Base-by-base conservation (phyloP, 1,140 invertebrate species). In the Trichomalopsis sarcophagae region DNA sequence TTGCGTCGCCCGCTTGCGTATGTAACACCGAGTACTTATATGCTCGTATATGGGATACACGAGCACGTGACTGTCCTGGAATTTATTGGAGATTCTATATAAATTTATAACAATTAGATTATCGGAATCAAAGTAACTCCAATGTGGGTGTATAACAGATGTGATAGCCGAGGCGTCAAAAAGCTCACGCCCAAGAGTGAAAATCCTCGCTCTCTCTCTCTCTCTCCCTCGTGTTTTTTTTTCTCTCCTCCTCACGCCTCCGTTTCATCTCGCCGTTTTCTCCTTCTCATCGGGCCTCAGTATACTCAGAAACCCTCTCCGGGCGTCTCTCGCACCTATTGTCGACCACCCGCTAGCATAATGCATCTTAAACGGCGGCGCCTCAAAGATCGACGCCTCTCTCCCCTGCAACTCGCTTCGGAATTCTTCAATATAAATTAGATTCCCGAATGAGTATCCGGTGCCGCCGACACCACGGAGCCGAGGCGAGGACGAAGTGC, bases 301-400 rank as follows among this genome's bases (percentile, higher is more conserved):
- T 36, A 47, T 33, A 14, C 21, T 79, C 27, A 62, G 17, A 44
- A 21, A 69, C 50, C 55, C 71, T 75, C 30, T 83, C 27, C 30
- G 47, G 23, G 27, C 21, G 66, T 33, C 80, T 73, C 44, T 86
- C 79, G 77, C 88, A 88, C 87, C 89, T 89, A 92, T 91, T 92
- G 90, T 91, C 90, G 91, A 91, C 90, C 90, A 90, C 89, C 91
- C 89, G 89, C 89, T 87, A 90, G 90, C 90, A 92, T 92, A 93
- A 93, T 93, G 92, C 92, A 93, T 92, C 90, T 92, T 91, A 92
- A 93, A 92, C 91, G 92, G 91, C 92, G 92, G 92, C 92, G 92
- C 92, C 92, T 93, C 91, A 92, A 93, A 93, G 91, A 92, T 93
- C 92, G 91, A 92, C 91, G 91, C 92, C 91, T 91, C 89, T 55